Conservation (phyloP, 1,140 invertebrate species). For the Leptinotarsa defecta region DNA sequence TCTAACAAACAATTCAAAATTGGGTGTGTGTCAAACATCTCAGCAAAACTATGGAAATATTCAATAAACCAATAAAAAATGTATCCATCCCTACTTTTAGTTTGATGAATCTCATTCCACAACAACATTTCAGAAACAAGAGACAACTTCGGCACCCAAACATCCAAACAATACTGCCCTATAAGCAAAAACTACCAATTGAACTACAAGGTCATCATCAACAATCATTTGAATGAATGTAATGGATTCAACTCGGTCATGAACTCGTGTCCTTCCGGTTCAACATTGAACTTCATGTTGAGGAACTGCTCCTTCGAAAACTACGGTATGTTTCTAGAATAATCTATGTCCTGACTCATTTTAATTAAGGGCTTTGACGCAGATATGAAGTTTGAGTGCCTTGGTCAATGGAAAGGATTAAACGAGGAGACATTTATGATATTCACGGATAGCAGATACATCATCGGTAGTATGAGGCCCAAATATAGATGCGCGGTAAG, state of each 20-base stretch:
- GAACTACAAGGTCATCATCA: constrained; percentile 63
- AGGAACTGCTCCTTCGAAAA: constrained; percentile 39
- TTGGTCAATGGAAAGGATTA: constrained; percentile 68
- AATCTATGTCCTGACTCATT: not conserved
- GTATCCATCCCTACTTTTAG: too few species aligned
- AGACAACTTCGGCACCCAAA: constrained; percentile 56
- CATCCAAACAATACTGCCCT: constrained; percentile 68
- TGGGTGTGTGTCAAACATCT: too few species aligned
- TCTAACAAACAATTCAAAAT: too few species aligned
- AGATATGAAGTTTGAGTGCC: constrained; percentile 71
- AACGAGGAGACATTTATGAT: constrained; percentile 66
- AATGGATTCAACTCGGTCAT: constrained; percentile 63
- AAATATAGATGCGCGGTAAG: constrained; percentile 73
- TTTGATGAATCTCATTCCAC: too few species aligned
- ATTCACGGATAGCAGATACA: constrained; percentile 63
- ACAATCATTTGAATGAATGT: constrained; percentile 60
- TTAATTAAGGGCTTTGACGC: not conserved
- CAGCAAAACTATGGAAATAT: too few species aligned
- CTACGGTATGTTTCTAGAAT: constrained; percentile 29
- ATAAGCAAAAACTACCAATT: constrained; percentile 69
- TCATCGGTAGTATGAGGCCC: constrained; percentile 56
- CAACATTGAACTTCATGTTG: constrained; percentile 58
- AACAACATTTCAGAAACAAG: constrained; percentile 57
- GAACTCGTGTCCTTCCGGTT: constrained; percentile 69
- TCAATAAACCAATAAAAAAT: too few species aligned